phyloP scores from a whole-genome alignment of 2,797 vertebrate genomes.

The Poecilia picta region DNA sequence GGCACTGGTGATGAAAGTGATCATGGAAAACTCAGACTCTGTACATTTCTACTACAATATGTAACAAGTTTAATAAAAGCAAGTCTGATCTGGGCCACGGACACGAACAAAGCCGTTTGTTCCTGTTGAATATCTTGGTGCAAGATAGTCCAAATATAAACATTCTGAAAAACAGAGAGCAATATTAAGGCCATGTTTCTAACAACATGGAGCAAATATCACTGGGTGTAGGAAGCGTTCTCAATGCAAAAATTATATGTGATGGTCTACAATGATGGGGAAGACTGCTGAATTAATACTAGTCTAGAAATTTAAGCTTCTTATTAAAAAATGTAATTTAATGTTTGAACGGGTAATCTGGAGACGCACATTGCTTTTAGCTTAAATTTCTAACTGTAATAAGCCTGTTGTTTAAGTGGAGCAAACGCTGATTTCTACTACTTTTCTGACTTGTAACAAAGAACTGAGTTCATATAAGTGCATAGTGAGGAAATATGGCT shows the following conservation, averaged over 20 bases:
- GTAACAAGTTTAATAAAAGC: not conserved
- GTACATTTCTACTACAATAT: not conserved
- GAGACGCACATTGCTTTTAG: not conserved
- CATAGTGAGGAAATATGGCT: too few species aligned
- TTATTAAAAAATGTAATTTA: not conserved
- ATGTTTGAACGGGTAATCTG: not conserved
- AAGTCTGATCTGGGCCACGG: not conserved
- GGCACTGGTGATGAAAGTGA: conserved; percentile 75
- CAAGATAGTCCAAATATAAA: conserved; percentile 19
- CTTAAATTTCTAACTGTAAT: not conserved
- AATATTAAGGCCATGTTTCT: conserved; percentile 23
- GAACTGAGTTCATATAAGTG: not conserved
- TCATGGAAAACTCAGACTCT: not conserved
- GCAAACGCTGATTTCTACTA: not conserved
- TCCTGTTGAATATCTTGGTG: not conserved
- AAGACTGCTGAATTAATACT: not conserved
- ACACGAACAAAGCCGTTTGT: conserved; percentile 4
- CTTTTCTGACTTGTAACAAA: not conserved
- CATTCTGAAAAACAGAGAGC: conserved; percentile 39
- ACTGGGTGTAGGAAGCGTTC: conserved; percentile 2
- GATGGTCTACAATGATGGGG: not conserved
- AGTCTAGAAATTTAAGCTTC: not conserved
- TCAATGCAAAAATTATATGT: conserved; percentile 4
- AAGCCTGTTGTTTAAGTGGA: not conserved
- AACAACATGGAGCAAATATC: not conserved